Evolutionary conservation across 1,140 invertebrate genomes (phyloP).

Genomic region (Phenacoccus solenopsis): DNA sequence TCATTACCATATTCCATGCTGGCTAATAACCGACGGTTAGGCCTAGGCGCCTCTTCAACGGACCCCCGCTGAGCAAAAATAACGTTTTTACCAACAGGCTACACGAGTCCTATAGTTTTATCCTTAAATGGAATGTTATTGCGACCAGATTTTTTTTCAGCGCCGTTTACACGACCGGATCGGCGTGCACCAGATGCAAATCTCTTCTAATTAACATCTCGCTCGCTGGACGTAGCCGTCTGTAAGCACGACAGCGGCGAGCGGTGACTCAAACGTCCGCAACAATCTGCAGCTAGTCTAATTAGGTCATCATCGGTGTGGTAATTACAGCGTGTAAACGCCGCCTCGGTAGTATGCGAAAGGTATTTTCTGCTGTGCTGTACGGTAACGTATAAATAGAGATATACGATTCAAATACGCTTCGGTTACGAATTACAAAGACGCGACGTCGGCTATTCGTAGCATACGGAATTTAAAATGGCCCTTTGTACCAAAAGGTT

Average conservation of each 20-base stretch:
- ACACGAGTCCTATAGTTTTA: background rate
- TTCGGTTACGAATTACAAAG: background rate
- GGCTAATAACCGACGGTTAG: background rate
- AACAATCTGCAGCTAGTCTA: too few relatives aligned
- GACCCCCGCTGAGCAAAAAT: background rate
- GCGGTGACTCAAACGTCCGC: background rate
- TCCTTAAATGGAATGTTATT: constrained; percentile 3
- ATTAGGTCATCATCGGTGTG: too few relatives aligned
- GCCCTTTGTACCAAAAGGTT: background rate
- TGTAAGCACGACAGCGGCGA: background rate
- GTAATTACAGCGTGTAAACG: background rate
- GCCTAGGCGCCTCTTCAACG: background rate
- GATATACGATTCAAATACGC: background rate
- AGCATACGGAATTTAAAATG: background rate
- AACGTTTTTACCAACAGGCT: background rate
- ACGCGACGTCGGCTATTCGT: background rate
- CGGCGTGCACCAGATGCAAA: too few relatives aligned
- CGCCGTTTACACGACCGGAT: background rate
- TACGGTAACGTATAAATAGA: background rate
- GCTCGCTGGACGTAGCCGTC: background rate
- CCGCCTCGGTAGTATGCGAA: background rate
- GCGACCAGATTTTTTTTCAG: background rate
- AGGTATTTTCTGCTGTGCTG: background rate
- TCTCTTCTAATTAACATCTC: background rate
- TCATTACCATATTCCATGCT: background rate